Evolutionary conservation across 2,888 invertebrate species (phyloP), one percentile per base, ranked within the genome.

Genomic region (Lapara coniferarum): DNA sequence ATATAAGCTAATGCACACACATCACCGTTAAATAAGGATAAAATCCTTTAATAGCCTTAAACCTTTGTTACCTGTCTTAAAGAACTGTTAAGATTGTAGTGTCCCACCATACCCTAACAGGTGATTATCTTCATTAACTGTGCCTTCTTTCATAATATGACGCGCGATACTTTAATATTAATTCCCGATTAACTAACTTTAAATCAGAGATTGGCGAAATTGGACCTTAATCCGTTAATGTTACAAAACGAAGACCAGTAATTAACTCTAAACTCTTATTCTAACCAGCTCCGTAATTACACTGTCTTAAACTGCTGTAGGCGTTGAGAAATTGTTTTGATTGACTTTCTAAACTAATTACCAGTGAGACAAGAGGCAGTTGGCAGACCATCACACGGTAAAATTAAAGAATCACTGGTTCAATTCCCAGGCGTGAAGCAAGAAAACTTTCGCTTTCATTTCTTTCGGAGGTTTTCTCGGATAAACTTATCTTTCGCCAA

Each of bases 301-400:
- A 73, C 76, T 75, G 75, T 75, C 78, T 73, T 70, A 78, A 77
- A 73, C 77, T 74, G 75, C 72, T 79, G 73, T 73, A 78, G 75
- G 73, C 75, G 66, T 10, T 37, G 55, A 13, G 68, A 77, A 77
- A 78, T 78, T 78, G 77, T 77, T 80, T 82, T 79, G 81, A 83
- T 83, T 83, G 78, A 80, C 81, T 84, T 83, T 76, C 72, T 75
- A 82, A 83, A 83, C 74, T 81, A 83, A 81, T 84, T 78, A 80
- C 75, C 76, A 76, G 74, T 72, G 69, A 75, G 77, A 75, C 76
- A 78, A 74, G 72, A 73, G 69, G 67, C 71, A 74, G 71, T 70
- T 67, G 71, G 70, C 67, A 68, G 74, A 67, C 71, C 74, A 72
- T 69, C 68, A 46, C 68, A 71, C 66, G 71, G 74, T 44, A 44